A percentile compares a stretch with the other conserved stretches of the same genome.
These are phyloP conservation scores for Zophobas atratus DNA, from an alignment of 1,140 invertebrate species.

Conservation along the genomic window DNA sequence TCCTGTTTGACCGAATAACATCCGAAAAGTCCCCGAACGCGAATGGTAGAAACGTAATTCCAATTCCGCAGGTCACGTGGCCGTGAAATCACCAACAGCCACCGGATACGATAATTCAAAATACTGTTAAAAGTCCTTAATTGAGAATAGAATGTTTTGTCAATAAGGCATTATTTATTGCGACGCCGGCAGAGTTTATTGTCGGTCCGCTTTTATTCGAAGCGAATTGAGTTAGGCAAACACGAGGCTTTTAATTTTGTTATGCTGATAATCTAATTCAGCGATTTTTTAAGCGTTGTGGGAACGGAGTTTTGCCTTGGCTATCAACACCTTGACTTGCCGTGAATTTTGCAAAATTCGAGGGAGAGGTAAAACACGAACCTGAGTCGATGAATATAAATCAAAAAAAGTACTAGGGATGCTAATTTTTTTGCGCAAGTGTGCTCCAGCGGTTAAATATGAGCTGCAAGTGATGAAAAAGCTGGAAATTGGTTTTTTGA, in stretches of 20 bases:
- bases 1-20: conserved; percentile 48
- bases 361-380: too few relatives aligned
- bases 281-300: not conserved
- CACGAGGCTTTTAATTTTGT: conserved; percentile 34
- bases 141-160: conserved; percentile 58
- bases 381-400: too few relatives aligned
- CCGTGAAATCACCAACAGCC: conserved; percentile 47
- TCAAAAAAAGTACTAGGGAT: too few relatives aligned
- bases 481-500: too few relatives aligned
- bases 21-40: conserved; percentile 37
- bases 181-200: conserved; percentile 16
- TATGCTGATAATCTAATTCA: not conserved
- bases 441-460: too few relatives aligned
- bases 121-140: conserved; percentile 55
- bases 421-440: too few relatives aligned
- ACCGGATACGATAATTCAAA: conserved; percentile 57
- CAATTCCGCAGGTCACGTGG: conserved; percentile 56
- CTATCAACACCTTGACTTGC: too few relatives aligned
- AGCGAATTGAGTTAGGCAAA: conserved; percentile 42
- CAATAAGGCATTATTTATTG: conserved; percentile 50
- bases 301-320: not conserved
- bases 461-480: too few relatives aligned
- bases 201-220: conserved; percentile 42
- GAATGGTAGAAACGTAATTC: conserved; percentile 47
- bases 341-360: too few relatives aligned